Conservation (phyloP, 2,888 invertebrate genomes). For the Sphinx pinastri region DNA sequence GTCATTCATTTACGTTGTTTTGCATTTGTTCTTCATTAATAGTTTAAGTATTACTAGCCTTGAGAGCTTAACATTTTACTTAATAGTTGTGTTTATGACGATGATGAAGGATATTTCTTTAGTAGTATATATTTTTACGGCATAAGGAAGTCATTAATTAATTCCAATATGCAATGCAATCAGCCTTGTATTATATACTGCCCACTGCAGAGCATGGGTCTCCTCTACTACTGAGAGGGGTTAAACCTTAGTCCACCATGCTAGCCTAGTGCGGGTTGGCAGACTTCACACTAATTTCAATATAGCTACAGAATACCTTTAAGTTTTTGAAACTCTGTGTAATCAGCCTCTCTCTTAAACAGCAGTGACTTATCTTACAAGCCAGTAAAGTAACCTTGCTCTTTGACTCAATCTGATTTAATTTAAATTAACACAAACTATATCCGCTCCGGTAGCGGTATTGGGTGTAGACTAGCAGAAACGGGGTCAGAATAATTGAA, state of each 20-base stretch:
- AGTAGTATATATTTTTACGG: too few relatives aligned
- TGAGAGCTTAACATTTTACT: neutral
- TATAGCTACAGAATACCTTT: too few relatives aligned
- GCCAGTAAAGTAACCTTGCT: slow-evolving; percentile 18
- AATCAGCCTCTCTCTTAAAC: neutral
- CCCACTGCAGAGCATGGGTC: too few relatives aligned
- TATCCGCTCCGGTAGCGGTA: slow-evolving; percentile 23
- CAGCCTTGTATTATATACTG: too few relatives aligned
- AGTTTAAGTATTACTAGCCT: neutral
- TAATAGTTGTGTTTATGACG: neutral
- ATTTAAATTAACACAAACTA: slow-evolving; percentile 23
- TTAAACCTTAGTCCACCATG: too few relatives aligned
- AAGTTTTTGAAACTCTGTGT: neutral
- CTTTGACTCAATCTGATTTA: slow-evolving; percentile 25
- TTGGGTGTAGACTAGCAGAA: slow-evolving; percentile 16
- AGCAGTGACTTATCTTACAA: neutral
- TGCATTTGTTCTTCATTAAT: neutral
- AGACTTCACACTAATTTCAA: too few relatives aligned
- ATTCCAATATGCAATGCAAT: too few relatives aligned
- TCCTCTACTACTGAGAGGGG: too few relatives aligned
- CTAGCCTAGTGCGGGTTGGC: too few relatives aligned
- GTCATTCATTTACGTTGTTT: neutral
- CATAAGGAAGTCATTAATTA: too few relatives aligned
- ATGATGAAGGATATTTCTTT: too few relatives aligned
- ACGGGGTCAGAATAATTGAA: slow-evolving; percentile 27